phyloP scores from a whole-genome alignment of 2,797 vertebrate species.

The Phoebastria nigripes region DNA sequence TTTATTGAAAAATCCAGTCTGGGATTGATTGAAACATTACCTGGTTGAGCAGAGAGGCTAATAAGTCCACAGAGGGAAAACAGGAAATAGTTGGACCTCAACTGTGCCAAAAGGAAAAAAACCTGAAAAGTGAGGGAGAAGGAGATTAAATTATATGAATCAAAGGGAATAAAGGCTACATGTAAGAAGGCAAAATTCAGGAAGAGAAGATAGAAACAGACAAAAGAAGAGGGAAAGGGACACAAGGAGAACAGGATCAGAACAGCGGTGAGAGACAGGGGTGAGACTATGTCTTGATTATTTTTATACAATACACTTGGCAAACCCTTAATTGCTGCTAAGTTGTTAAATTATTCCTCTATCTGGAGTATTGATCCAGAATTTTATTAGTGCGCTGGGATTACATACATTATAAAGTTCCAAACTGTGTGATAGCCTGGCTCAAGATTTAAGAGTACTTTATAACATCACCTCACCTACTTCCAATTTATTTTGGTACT shows the following conservation, averaged over 20 bases:
- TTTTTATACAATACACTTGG: neutral
- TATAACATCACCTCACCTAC: neutral
- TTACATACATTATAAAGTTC: neutral
- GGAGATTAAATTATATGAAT: neutral
- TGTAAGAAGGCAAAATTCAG: neutral
- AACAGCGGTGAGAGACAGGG: neutral
- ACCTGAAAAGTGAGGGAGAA: neutral
- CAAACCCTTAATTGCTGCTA: neutral
- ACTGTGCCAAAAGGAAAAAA: neutral
- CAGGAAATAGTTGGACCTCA: neutral
- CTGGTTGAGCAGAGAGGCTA: neutral
- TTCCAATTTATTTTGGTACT: neutral
- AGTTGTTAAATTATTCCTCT: constrained; percentile 22
- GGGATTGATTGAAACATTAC: neutral
- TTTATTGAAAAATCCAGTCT: neutral
- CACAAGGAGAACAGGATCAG: neutral
- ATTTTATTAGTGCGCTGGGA: constrained; percentile 13
- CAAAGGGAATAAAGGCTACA: neutral
- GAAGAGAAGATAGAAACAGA: neutral
- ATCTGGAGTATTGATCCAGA: constrained; percentile 3
- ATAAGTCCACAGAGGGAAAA: neutral
- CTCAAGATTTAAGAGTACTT: constrained; percentile 10
- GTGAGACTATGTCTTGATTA: neutral
- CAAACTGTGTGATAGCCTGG: neutral
- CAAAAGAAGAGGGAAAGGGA: neutral